Percentiles rank a stretch among this genome's conserved stretches.
Evolutionary conservation across 2,797 vertebrate species (phyloP).

Genomic region (Pseudochromis fuscus): DNA sequence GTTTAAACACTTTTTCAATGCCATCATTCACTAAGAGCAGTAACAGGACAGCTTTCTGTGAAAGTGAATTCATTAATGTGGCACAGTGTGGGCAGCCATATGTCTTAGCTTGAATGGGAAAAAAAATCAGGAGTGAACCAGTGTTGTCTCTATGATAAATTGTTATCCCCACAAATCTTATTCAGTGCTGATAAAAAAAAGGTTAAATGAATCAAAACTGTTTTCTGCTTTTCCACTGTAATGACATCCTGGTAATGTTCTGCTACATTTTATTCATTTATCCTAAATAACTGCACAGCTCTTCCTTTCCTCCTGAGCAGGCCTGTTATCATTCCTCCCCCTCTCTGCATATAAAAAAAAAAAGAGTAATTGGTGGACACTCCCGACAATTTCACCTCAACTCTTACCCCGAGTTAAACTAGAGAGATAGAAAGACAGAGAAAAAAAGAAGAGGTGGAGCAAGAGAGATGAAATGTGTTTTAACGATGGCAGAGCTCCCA

Average conservation of each 20-base stretch:
- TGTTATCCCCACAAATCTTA: neutral
- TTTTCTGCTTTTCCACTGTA: neutral
- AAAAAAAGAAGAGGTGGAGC: constrained; percentile 64
- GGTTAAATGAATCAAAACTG: neutral
- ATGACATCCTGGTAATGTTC: constrained; percentile 7
- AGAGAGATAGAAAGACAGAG: constrained; percentile 33
- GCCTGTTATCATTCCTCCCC: constrained; percentile 26
- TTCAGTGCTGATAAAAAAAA: neutral
- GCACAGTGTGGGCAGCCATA: neutral
- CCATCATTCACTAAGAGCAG: neutral
- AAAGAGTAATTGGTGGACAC: constrained; percentile 73
- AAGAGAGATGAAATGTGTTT: constrained; percentile 80
- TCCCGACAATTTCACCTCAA: constrained; percentile 66
- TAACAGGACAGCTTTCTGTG: neutral
- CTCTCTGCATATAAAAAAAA: constrained; percentile 68
- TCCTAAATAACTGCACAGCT: constrained; percentile 55
- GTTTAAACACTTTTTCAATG: constrained; percentile 1
- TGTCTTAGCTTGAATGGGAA: neutral
- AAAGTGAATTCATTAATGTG: neutral
- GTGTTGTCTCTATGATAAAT: neutral
- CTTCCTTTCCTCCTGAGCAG: constrained; percentile 47
- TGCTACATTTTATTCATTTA: constrained; percentile 37
- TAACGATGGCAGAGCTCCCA: constrained; percentile 82
- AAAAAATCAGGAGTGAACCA: neutral
- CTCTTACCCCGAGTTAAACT: constrained; percentile 62